Evolutionary conservation across 1,140 invertebrate genomes (phyloP).

Genomic region (Archivesica marissinica): DNA sequence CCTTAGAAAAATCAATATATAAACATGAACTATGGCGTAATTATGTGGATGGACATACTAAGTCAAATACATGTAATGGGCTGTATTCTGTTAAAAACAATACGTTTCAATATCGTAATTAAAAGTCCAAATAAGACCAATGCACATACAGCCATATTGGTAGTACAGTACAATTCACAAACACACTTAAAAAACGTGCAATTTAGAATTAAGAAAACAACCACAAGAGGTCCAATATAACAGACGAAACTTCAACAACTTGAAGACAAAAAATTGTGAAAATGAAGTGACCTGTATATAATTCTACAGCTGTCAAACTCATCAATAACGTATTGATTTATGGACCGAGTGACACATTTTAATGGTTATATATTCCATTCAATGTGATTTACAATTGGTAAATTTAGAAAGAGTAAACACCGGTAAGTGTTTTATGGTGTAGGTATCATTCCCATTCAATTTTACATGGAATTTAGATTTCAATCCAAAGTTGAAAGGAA

Average conservation of each 20-base stretch:
- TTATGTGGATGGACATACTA: background rate
- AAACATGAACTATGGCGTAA: background rate
- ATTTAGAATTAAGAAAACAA: too few species aligned
- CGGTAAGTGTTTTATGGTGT: slow-evolving; percentile 34
- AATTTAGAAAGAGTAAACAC: slow-evolving; percentile 49
- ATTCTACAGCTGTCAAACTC: slow-evolving; percentile 53
- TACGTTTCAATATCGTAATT: background rate
- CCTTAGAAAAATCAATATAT: slow-evolving; percentile 7
- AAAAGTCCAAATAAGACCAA: slow-evolving; percentile 1
- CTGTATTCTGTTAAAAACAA: background rate
- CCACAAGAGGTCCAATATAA: too few species aligned
- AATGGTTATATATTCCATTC: slow-evolving; percentile 58
- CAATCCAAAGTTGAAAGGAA: slow-evolving; percentile 14
- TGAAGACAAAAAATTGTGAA: slow-evolving; percentile 6
- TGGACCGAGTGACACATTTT: slow-evolving; percentile 60
- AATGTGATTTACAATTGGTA: slow-evolving; percentile 39
- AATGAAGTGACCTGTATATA: slow-evolving; percentile 32
- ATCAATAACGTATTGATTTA: slow-evolving; percentile 62
- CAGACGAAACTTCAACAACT: background rate
- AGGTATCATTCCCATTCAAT: slow-evolving; percentile 29
- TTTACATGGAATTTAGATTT: slow-evolving; percentile 42
- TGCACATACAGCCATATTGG: too few species aligned
- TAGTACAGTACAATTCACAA: too few species aligned
- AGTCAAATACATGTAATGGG: background rate
- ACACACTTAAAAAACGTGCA: too few species aligned